These are phyloP conservation scores for Rhinichthys klamathensis DNA, from an alignment of 2,113 vertebrate genomes.

Conservation along the genomic window DNA sequence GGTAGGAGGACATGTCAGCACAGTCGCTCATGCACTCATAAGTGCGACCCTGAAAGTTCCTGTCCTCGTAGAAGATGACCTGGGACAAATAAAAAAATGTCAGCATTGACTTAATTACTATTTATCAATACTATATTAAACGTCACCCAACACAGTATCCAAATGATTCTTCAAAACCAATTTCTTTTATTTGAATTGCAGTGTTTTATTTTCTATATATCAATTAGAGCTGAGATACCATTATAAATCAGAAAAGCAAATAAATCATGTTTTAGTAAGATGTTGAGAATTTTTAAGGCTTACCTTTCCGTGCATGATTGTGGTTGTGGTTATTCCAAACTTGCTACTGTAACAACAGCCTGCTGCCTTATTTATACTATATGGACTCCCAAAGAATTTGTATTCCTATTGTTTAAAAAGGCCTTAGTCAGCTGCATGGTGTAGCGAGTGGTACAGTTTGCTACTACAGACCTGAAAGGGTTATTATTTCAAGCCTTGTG, in stretches of 20 bases:
- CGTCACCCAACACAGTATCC: not conserved
- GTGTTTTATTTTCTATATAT: not conserved
- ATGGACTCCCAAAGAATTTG: slow-evolving; percentile 59
- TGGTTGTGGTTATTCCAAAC: slow-evolving; percentile 52
- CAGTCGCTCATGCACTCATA: slow-evolving; percentile 75
- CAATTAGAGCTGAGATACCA: not conserved
- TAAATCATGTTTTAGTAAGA: not conserved
- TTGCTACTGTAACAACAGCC: slow-evolving; percentile 50
- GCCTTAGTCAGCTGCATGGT: slow-evolving; percentile 65
- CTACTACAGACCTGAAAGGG: slow-evolving; percentile 62
- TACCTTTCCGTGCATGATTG: slow-evolving; percentile 68
- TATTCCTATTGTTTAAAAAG: slow-evolving; percentile 63
- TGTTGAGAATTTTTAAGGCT: not conserved
- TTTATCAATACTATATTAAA: not conserved
- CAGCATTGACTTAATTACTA: not conserved
- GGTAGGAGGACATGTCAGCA: slow-evolving; percentile 60
- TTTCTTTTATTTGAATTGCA: not conserved
- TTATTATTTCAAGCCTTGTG: slow-evolving; percentile 55
- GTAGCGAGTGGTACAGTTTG: slow-evolving; percentile 49
- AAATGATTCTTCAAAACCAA: not conserved
- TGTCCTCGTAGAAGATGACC: slow-evolving; percentile 74
- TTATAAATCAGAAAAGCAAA: not conserved
- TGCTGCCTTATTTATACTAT: slow-evolving; percentile 65
- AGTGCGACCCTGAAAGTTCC: slow-evolving; percentile 71
- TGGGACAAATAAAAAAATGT: slow-evolving; percentile 45